Evolutionary conservation across 2,888 invertebrate species (phyloP).

Genomic region (Drosophila macrospina): DNA sequence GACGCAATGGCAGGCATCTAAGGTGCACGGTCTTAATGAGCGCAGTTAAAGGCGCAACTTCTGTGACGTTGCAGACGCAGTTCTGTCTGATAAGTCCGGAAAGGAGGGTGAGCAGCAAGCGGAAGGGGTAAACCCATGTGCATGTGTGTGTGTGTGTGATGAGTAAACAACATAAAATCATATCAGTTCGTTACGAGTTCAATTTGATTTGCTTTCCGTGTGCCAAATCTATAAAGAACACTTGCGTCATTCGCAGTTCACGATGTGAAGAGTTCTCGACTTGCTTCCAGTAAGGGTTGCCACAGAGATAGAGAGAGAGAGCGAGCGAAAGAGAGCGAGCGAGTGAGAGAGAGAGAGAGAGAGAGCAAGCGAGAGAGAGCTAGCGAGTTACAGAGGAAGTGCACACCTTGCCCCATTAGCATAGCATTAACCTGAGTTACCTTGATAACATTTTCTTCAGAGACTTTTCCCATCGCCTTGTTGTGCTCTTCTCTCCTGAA

Average conservation of each 20-base stretch:
- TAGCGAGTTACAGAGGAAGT: too few species aligned
- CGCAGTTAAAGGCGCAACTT: constrained; percentile 49
- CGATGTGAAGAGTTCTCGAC: constrained; percentile 15
- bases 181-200: constrained; percentile 43
- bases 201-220: constrained; percentile 14
- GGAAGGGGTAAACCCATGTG: constrained; percentile 11
- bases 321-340: too few species aligned
- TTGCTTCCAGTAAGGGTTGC: constrained; percentile 50
- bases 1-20: constrained; percentile 53
- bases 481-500: constrained; percentile 29
- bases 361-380: too few species aligned
- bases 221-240: constrained; percentile 58
- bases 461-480: constrained; percentile 42
- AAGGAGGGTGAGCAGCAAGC: neutral
- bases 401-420: constrained; percentile 77
- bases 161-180: constrained; percentile 58
- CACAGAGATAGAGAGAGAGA: too few species aligned
- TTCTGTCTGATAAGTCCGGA: constrained; percentile 56
- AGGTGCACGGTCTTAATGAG: constrained; percentile 71
- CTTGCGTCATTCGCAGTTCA: constrained; percentile 68
- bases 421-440: constrained; percentile 65
- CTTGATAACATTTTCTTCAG: constrained; percentile 26
- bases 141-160: constrained; percentile 48
- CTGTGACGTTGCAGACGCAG: constrained; percentile 78
- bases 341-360: too few species aligned